Evolutionary conservation across 2,888 invertebrate genomes (phyloP).

Genomic region (Drosophila sordidapex): DNA sequence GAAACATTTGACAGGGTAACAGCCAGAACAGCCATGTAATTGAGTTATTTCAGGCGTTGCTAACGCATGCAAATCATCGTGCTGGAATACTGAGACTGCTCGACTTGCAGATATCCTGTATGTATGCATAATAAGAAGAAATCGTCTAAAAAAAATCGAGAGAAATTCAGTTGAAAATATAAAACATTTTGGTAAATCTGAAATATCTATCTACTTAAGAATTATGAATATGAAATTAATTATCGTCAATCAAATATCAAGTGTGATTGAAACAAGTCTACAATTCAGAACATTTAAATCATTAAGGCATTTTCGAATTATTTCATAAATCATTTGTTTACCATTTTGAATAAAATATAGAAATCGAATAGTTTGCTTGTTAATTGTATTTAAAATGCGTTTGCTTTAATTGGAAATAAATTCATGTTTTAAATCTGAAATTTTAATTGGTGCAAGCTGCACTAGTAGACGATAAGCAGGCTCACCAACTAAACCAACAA

Average conservation of each 20-base stretch:
- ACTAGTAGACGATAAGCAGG: neutral
- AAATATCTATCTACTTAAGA: neutral
- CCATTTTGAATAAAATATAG: neutral
- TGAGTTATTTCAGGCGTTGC: conserved; percentile 68
- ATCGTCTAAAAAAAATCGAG: neutral
- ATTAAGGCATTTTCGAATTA: neutral
- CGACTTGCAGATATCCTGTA: conserved; percentile 3
- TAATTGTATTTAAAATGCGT: neutral
- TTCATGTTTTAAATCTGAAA: too few species aligned
- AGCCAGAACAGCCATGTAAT: conserved; percentile 64
- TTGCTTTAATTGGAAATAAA: neutral
- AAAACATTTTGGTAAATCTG: neutral
- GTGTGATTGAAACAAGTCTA: neutral
- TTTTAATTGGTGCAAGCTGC: neutral
- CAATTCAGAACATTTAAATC: neutral
- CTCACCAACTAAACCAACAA: conserved; percentile 1
- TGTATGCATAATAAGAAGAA: neutral
- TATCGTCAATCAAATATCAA: too few species aligned
- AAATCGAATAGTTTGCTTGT: neutral
- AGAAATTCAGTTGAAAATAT: neutral
- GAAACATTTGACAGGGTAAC: conserved; percentile 54
- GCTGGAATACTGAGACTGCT: conserved; percentile 11
- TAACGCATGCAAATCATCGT: conserved; percentile 26
- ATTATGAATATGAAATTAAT: neutral
- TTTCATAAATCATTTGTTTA: neutral